Conservation (phyloP, 2,113 vertebrate species). For the Pterocles orientalis region DNA sequence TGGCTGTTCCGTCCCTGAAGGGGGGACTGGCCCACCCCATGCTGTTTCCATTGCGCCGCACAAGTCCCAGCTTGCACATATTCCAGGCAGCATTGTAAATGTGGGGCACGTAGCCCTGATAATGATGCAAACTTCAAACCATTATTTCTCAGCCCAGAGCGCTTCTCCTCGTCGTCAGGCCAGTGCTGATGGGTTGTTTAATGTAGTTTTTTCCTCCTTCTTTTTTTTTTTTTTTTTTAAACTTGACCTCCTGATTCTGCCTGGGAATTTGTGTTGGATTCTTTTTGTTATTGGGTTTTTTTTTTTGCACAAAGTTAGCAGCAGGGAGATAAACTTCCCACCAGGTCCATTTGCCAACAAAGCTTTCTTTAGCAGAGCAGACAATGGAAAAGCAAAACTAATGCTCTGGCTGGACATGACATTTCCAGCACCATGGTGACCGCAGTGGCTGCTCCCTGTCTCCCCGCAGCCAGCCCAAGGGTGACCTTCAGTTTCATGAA, state of each 20-base stretch:
- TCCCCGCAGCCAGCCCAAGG: background rate
- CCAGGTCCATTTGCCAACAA: background rate
- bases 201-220: background rate
- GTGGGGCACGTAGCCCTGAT: slow-evolving; percentile 14
- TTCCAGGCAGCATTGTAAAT: background rate
- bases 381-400: background rate
- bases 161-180: background rate
- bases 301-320: background rate
- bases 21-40: background rate
- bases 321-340: slow-evolving; percentile 25
- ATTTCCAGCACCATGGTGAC: slow-evolving; percentile 17
- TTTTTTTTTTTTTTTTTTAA: background rate
- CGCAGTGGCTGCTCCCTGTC: background rate
- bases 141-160: slow-evolving; percentile 55
- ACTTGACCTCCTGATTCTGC: slow-evolving; percentile 22
- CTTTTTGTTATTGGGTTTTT: background rate
- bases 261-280: background rate
- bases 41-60: fast-evolving
- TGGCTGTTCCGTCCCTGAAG: background rate
- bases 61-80: background rate
- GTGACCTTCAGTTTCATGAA: slow-evolving; percentile 16
- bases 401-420: background rate
- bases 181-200: background rate
- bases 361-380: slow-evolving; percentile 5
- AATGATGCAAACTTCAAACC: slow-evolving; percentile 30